A percentile compares a stretch with the other conserved stretches of the same genome.
Evolutionary conservation across 2,113 vertebrate genomes (phyloP).

Genomic region (Centropus unirufus): DNA sequence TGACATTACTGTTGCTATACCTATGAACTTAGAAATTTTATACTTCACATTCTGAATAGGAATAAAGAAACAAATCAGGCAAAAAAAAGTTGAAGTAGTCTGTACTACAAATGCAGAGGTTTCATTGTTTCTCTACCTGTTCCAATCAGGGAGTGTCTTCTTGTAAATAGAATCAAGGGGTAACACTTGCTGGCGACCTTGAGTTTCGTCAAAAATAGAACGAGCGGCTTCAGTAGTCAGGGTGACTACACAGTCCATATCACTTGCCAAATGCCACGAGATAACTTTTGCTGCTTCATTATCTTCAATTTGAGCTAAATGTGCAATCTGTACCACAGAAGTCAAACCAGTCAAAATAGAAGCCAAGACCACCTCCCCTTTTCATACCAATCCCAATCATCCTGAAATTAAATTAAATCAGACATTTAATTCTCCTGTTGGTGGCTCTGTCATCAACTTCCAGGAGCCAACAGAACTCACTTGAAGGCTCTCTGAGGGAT

Average conservation of each 20-base stretch:
- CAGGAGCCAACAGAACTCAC: neutral
- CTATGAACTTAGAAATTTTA: neutral
- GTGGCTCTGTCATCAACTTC: neutral
- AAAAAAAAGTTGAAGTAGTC: neutral
- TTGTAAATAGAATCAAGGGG: slow-evolving; percentile 87
- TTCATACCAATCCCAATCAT: neutral
- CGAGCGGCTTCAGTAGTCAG: slow-evolving; percentile 81
- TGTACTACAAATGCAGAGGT: neutral
- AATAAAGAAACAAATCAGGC: neutral
- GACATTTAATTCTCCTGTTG: neutral
- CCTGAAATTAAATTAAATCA: neutral
- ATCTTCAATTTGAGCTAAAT: slow-evolving; percentile 87
- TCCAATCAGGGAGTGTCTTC: slow-evolving; percentile 78
- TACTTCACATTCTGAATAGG: neutral
- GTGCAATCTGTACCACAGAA: slow-evolving; percentile 82
- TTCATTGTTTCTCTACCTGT: slow-evolving; percentile 75
- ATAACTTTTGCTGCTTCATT: slow-evolving; percentile 86
- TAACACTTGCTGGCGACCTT: slow-evolving; percentile 89
- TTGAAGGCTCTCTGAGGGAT: neutral
- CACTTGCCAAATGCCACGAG: slow-evolving; percentile 91
- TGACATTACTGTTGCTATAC: neutral
- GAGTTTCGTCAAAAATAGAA: slow-evolving; percentile 81
- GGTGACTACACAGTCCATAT: slow-evolving; percentile 95
- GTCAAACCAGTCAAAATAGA: neutral
- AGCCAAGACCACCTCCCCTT: neutral